Evolutionary conservation across 2,797 vertebrate species (phyloP), one percentile per base, ranked within the genome.

Genomic region (Novumbra hubbsi): DNA sequence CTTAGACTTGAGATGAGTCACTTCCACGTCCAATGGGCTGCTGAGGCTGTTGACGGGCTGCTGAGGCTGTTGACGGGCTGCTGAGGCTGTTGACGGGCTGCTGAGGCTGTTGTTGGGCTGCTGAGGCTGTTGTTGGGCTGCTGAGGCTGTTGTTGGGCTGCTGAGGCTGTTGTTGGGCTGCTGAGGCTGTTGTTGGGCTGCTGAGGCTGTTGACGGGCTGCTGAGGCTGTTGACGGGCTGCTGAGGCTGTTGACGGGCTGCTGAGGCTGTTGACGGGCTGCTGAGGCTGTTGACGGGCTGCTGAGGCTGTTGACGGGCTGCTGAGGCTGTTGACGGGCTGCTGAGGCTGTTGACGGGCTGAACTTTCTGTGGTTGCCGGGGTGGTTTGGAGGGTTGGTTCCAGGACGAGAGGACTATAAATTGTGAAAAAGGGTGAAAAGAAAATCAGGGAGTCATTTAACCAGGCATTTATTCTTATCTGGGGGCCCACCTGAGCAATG

Each of bases 401-500:
- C 1, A 27, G 67, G 65, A 55, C 49, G n/a, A 49, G 60, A 60
- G 48, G 52, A 38, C 14, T 9, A 64, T 3, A 71, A 32, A 38
- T 17, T 16, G 24, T 27, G 3, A 66, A 75, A 17, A 72, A 32
- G 71, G 27, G 48, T 64, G 60, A 73, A 8, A 69, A 63, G 71
- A 21, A 11, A 6, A n/a, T 41, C 34, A 38, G 34, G 41, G 62
- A 70, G 27, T 66, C 73, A 75, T 72, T 86, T 83, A 66, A 78
- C 73, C 66, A 74, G 32, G 76, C 86, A 72, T 80, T 57, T 73
- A 71, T 62, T 57, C 72, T 77, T 75, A 76, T 77, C 72, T 77
- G 65, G 74, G 77, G 81, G 71, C 62, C 75, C 67, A 71, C 65
- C 52, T 84, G 85, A 90, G 85, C 80, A 80, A 87, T 85, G 74